Conservation (phyloP, 2,888 invertebrate genomes). For the Drosophila buzzatii region DNA sequence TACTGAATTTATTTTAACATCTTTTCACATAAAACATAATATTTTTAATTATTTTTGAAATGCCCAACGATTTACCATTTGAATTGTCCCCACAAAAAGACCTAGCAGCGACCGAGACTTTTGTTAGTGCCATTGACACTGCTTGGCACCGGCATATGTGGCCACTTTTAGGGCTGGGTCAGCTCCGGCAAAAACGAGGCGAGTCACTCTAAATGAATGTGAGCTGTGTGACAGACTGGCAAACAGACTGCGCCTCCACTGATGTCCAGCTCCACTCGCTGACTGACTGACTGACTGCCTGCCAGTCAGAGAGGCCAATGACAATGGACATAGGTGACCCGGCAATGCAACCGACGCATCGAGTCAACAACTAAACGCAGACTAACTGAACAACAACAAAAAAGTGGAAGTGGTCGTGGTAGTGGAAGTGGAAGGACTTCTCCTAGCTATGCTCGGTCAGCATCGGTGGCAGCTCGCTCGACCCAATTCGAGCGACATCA, state of each 20-base stretch:
- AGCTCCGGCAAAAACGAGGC: not conserved
- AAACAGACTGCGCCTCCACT: constrained; percentile 37
- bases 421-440: not conserved
- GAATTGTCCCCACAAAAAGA: not conserved
- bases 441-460: not conserved
- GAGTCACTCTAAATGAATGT: constrained; percentile 46
- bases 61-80: not conserved
- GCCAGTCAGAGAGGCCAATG: constrained; percentile 10
- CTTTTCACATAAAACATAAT: no score
- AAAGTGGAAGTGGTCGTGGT: not conserved
- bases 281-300: constrained; percentile 24
- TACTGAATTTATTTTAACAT: not conserved
- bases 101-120: not conserved
- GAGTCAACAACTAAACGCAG: constrained; percentile 74
- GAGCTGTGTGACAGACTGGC: constrained; percentile 59
- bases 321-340: constrained; percentile 47
- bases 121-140: constrained; percentile 2
- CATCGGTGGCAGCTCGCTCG: not conserved
- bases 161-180: constrained; percentile 46
- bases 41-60: not conserved
- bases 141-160: constrained; percentile 12
- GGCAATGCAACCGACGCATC: constrained; percentile 29
- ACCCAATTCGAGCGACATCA: not conserved
- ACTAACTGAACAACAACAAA: constrained; percentile 44
- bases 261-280: constrained; percentile 36